These are phyloP conservation scores for Cephalotes varians DNA, from an alignment of 2,888 invertebrate genomes.

Conservation along the genomic window DNA sequence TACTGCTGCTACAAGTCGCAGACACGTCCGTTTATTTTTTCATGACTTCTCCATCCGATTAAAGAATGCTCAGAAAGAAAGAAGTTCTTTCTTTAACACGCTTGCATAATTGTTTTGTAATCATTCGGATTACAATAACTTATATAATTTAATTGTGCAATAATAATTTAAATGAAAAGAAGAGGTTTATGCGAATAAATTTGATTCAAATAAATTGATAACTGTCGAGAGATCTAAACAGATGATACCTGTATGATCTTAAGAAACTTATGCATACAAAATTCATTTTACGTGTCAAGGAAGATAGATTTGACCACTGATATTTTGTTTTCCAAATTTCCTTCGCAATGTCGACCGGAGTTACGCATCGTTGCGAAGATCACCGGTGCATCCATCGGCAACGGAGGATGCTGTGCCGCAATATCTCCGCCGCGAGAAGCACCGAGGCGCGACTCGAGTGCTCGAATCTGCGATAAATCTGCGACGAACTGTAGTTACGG, in stretches of 20 bases:
- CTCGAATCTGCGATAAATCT: slow-evolving; percentile 51
- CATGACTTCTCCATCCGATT: neutral
- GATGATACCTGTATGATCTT: neutral
- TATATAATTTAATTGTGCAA: neutral
- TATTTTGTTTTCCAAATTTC: neutral
- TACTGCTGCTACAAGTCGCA: slow-evolving; percentile 9
- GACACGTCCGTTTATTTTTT: neutral
- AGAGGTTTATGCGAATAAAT: neutral
- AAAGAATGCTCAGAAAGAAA: neutral
- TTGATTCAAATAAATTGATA: neutral
- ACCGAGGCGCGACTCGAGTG: slow-evolving; percentile 45
- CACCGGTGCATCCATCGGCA: slow-evolving; percentile 14
- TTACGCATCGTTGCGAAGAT: slow-evolving; percentile 40
- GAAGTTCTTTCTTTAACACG: neutral
- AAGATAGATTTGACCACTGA: neutral
- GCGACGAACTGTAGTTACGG: slow-evolving; percentile 2
- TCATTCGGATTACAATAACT: neutral
- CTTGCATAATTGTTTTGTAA: neutral
- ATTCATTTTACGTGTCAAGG: slow-evolving; percentile 22
- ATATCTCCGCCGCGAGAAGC: slow-evolving; percentile 19
- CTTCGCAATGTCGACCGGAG: slow-evolving; percentile 32
- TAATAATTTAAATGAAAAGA: neutral
- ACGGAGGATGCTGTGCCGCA: slow-evolving; percentile 53
- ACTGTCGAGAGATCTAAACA: neutral
- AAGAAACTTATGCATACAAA: neutral